Evolutionary conservation across 2,797 vertebrate species (phyloP).

Genomic region (Sebastes itinus): DNA sequence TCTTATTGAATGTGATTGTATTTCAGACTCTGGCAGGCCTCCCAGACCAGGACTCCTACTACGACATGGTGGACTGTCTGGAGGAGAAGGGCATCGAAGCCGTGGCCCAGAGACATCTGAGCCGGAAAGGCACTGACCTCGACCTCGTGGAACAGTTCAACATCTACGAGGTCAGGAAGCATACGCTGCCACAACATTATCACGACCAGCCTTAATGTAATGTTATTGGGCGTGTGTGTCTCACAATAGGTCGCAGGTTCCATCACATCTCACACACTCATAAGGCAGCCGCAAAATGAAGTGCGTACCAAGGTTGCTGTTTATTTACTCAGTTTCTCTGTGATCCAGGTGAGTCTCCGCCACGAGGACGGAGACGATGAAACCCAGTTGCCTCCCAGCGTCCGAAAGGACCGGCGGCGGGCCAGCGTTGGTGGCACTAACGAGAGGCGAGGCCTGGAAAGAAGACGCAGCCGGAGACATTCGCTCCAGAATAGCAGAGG

Average conservation of each 20-base stretch:
- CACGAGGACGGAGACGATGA: slow-evolving; percentile 92
- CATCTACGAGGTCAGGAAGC: slow-evolving; percentile 91
- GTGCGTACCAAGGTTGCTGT: background rate
- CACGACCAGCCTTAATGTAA: background rate
- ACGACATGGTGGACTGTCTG: slow-evolving; percentile 95
- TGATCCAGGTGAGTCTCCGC: slow-evolving; percentile 84
- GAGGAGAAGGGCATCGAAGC: slow-evolving; percentile 93
- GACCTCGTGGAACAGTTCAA: slow-evolving; percentile 96
- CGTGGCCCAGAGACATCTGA: slow-evolving; percentile 90
- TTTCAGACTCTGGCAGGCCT: slow-evolving; percentile 90
- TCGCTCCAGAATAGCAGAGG: slow-evolving; percentile 88
- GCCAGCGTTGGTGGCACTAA: slow-evolving; percentile 86
- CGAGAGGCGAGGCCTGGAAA: slow-evolving; percentile 88
- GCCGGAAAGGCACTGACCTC: slow-evolving; percentile 94
- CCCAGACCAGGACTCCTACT: slow-evolving; percentile 96
- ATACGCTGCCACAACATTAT: background rate
- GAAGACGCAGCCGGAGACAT: slow-evolving; percentile 93
- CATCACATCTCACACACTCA: background rate
- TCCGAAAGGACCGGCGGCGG: slow-evolving; percentile 87
- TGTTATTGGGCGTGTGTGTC: background rate
- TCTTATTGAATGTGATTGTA: background rate
- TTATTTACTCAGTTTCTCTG: background rate
- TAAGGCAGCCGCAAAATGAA: background rate
- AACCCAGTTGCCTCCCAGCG: slow-evolving; percentile 80
- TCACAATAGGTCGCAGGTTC: background rate